phyloP scores from a whole-genome alignment of 2,113 vertebrate species.

The Semnornis frantzii region DNA sequence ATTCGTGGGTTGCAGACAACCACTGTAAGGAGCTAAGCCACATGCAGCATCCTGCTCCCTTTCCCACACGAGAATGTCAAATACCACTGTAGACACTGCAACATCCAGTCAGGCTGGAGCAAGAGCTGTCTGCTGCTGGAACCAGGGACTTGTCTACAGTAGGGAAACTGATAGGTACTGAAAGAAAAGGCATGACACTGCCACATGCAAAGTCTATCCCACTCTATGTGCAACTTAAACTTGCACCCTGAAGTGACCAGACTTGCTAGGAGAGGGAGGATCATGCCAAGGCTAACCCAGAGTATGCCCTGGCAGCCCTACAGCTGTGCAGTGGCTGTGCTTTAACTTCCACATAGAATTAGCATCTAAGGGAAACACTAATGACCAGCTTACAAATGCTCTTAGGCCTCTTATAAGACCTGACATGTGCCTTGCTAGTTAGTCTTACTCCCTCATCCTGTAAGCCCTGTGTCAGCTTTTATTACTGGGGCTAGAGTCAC shows the following conservation, averaged over 20 bases:
- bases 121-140: background rate
- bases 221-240: background rate
- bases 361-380: background rate
- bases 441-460: background rate
- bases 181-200: background rate
- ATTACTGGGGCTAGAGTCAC: background rate
- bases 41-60: background rate
- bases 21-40: background rate
- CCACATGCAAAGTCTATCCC: background rate
- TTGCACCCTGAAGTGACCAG: background rate
- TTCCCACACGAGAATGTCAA: background rate
- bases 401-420: background rate
- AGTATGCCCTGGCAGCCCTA: background rate
- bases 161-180: background rate
- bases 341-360: background rate
- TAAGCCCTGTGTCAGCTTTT: background rate
- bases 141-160: background rate
- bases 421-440: background rate
- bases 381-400: background rate
- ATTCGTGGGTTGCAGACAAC: background rate
- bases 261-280: background rate
- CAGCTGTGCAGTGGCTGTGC: no score
- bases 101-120: background rate
- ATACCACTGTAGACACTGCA: background rate
- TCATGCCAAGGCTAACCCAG: background rate